These are phyloP conservation scores for Nemurella pictetii DNA, from an alignment of 2,888 invertebrate species.

Conservation along the genomic window DNA sequence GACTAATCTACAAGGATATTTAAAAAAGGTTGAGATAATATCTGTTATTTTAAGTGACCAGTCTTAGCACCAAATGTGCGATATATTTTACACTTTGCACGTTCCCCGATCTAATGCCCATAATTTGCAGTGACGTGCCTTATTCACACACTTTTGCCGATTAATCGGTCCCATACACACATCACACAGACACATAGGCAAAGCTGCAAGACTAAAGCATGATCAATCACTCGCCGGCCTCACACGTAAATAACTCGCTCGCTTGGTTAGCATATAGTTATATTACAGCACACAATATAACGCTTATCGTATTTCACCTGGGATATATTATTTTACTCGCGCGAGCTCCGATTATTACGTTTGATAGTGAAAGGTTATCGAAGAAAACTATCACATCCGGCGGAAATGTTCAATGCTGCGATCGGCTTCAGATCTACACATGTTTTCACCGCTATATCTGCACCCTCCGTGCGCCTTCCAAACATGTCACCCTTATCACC, in stretches of 20 bases:
- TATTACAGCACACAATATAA: not conserved
- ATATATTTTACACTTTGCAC: not conserved
- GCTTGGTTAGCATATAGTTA: too few relatives aligned
- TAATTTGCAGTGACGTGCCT: not conserved
- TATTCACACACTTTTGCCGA: not conserved
- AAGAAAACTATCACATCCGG: slow-evolving; percentile 9
- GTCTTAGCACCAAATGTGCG: not conserved
- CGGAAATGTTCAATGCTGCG: not conserved
- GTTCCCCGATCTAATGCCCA: not conserved
- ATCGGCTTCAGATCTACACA: not conserved
- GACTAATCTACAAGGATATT: not conserved
- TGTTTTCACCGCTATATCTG: slow-evolving; percentile 2
- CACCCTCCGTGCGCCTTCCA: not conserved
- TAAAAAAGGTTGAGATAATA: not conserved
- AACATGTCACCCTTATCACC: not conserved
- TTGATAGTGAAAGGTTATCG: not conserved
- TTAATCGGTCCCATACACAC: not conserved
- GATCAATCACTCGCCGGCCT: not conserved
- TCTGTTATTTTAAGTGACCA: not conserved
- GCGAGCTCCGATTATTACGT: not conserved
- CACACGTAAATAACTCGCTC: not conserved
- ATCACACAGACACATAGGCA: not conserved
- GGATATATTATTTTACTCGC: not conserved
- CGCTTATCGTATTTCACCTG: not conserved
- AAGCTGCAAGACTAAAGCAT: not conserved